Evolutionary conservation across 1,140 invertebrate genomes (phyloP).

Genomic region (Lethrus apterus): DNA sequence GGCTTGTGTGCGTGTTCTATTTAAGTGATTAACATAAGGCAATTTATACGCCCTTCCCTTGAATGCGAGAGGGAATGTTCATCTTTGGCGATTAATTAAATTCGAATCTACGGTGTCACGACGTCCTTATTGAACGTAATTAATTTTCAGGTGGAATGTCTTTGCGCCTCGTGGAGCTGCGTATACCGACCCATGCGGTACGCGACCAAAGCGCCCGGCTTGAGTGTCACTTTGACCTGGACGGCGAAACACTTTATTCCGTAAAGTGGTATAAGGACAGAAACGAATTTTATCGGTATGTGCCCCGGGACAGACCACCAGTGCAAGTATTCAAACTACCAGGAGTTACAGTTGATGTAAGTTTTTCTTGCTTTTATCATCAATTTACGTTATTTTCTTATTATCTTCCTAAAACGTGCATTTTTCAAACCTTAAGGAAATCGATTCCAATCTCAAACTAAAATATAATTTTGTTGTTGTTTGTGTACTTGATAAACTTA

Average conservation of each 20-base stretch:
- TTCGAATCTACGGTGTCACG: neutral
- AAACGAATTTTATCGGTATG: slow-evolving; percentile 77
- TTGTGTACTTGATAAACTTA: no score
- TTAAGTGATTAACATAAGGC: no score
- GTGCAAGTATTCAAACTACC: slow-evolving; percentile 65
- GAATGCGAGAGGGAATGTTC: no score
- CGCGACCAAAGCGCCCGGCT: slow-evolving; percentile 59
- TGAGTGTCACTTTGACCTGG: slow-evolving; percentile 72
- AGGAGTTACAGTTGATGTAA: slow-evolving; percentile 76
- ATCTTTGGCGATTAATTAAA: neutral
- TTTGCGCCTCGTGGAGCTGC: slow-evolving; percentile 56
- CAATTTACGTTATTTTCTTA: no score
- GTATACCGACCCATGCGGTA: slow-evolving; percentile 61
- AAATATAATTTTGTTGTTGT: no score
- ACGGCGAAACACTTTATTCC: slow-evolving; percentile 70
- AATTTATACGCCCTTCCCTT: no score
- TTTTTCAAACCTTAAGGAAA: no score
- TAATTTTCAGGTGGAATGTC: slow-evolving; percentile 42
- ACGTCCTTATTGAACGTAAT: slow-evolving; percentile 12
- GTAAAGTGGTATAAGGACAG: slow-evolving; percentile 87
- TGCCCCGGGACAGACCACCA: slow-evolving; percentile 63
- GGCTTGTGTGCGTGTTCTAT: no score
- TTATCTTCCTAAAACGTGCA: no score
- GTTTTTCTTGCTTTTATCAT: no score
- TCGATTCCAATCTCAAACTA: no score